A percentile compares a stretch with the other conserved stretches of the same genome.
Conservation (phyloP, 2,113 vertebrate species). For the Tupaia tana region DNA sequence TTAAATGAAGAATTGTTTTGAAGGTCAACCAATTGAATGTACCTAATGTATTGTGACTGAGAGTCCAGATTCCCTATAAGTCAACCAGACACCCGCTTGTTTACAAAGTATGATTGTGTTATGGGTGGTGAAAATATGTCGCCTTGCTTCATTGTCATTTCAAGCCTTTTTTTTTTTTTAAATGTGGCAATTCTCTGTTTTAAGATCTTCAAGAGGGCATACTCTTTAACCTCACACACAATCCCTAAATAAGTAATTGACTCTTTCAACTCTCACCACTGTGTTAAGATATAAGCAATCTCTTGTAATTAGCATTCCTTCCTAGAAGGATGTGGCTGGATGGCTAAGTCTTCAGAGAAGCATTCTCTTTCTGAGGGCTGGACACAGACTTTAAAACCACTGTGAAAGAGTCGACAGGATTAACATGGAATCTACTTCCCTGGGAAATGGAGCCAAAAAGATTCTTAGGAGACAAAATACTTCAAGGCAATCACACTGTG, state of each 20-base stretch:
- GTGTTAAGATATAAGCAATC: conserved; percentile 25
- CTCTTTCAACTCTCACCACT: conserved; percentile 52
- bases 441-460: conserved; percentile 74
- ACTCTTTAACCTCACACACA: conserved; percentile 44
- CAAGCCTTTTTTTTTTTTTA: neutral
- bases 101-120: neutral
- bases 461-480: conserved; percentile 83
- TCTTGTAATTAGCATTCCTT: conserved; percentile 75
- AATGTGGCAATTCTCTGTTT: neutral
- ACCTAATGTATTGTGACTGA: neutral
- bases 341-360: conserved; percentile 26
- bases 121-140: neutral
- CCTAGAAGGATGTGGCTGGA: neutral
- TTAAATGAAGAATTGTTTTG: neutral
- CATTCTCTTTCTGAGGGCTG: conserved; percentile 37
- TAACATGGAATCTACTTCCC: conserved; percentile 82
- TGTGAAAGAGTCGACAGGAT: conserved; percentile 81
- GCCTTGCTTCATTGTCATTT: neutral
- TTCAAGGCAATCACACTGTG: conserved; percentile 79
- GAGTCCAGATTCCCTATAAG: neutral
- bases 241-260: conserved; percentile 36
- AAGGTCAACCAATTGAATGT: neutral
- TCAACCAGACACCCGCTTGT: neutral
- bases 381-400: conserved; percentile 70
- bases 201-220: conserved; percentile 15